Evolutionary conservation across 2,888 invertebrate species (phyloP), one percentile per base, ranked within the genome.

Genomic region (Caenorhabditis japonica): DNA sequence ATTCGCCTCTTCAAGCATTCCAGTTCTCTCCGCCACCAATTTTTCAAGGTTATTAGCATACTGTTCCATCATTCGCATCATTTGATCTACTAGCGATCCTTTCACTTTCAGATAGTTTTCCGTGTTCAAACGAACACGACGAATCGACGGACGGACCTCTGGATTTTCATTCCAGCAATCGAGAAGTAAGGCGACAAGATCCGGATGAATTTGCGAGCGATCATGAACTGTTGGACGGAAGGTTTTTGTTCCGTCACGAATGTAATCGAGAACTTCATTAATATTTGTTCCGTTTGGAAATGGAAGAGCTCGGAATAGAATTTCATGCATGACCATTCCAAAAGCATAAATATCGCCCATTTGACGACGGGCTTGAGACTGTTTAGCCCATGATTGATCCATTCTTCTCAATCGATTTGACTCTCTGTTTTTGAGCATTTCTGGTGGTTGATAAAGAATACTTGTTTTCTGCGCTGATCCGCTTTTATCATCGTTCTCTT

Each of bases 21-120:
- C 84, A 7, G 87, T 87, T 53, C 87, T 55, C 39, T 87, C 87
- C 17, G 83, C 64, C 4, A 87, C 87, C 10, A 87, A 23, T 41
- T 87, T 87, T 72, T 87, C 87, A 39, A 87, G 73, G 71, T 87
- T 87, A 38, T 87, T 87, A 12, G 87, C 87, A 46, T 87, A 87
- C 58, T 84, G 76, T 46, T 80, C 80, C 80, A 80, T 80, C 75
- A 81, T 80, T 49, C 81, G 56, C 81, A 82, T 82, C 80, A 82
- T 81, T 49, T 81, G 80, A 55, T 82, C 82, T 0, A 82, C 81
- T 1, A 82, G 70, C 34, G 75, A 73, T 27, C 82, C 82, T 59
- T 81, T 82, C 82, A 82, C 80, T 82, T 86, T 86, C 44, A 86
- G 66, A 43, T 82, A 83, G 74, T 75, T 84, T 44, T 86, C 86